Base-by-base conservation (phyloP, 1,140 invertebrate genomes). In the Lordiphosa mommai region DNA sequence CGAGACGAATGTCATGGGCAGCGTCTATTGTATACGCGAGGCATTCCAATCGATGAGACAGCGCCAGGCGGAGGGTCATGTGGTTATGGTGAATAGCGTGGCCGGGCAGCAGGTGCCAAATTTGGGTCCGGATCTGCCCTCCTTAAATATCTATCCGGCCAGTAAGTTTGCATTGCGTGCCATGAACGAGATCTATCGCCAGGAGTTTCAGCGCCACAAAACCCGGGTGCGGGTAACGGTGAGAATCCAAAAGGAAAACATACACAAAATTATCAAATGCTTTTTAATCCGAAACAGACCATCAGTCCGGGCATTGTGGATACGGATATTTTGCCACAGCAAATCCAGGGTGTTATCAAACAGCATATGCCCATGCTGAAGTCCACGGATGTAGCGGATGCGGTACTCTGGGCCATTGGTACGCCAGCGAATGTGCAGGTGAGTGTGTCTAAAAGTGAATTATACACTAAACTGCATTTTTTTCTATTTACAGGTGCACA, bases 1-100 rank as follows among this genome's bases (percentile, higher is more conserved):
- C 23, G 92, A 95, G 33, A 92, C 93, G 0, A 96, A 96, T 72
- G 89, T 95, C 1, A 89, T 94, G 52, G 94, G 91, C 0, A 76
- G 94, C 0, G 91, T 92, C 10, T 91, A 93, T 34, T 94, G 94
- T 49, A 92, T 93, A 1, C 90, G 92, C 37, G 92, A 93, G 72
- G 92, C 93, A 4, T 88, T 95, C 3, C 91, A 77, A 16, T 92
- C 91, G 0, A 95, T 96, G 94, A 90, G 84, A 23, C 91, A 91
- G 58, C 89, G 91, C 1, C 27, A 90, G 0, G 90, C 92, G 3
- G 89, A 92, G 56, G 95, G 94, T 0, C 93, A 95, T 55, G 92
- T 96, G 37, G 57, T 87, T 7, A 86, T 88, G 23, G 65, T 88
- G 9, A 88, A 88, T 10, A 88, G 84, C 37, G 61, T 87, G 7